Evolutionary conservation across 2,113 vertebrate species (phyloP).

Genomic region (Oryctolagus cuniculus): mOryCun1.1 NC_091434.1:38264001-38264500

Average conservation of each 20-base stretch:
- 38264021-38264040: background rate
- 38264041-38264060: background rate
- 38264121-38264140: background rate
- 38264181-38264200: background rate
- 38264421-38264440: background rate
- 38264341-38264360: background rate
- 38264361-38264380: background rate
- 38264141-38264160: background rate
- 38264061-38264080: background rate
- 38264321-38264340: background rate
- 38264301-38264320: background rate
- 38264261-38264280: background rate
- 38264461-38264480: background rate
- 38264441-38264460: background rate
- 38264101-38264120: background rate
- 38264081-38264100: background rate
- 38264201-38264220: too few species aligned
- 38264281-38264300: background rate
- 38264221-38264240: background rate
- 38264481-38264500: slow-evolving; percentile 25
- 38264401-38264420: background rate
- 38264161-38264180: background rate
- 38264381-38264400: background rate
- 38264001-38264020: background rate
- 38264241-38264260: background rate